Base-by-base conservation (phyloP, 2,797 vertebrate species). In the Scolopax bukidnonensis region DNA sequence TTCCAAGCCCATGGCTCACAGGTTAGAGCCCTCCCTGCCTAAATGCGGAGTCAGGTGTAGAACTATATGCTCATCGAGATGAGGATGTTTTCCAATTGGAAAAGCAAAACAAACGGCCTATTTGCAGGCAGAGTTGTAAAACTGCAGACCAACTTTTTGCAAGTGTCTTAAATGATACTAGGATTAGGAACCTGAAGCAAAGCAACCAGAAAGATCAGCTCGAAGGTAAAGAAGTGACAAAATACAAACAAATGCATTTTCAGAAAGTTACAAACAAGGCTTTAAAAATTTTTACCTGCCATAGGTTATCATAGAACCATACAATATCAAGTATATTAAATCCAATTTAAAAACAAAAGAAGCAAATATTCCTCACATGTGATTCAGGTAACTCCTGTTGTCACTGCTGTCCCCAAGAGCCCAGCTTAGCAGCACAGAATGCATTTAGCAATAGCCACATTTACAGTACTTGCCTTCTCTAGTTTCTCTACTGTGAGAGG, bases 401-500 rank as follows among this genome's bases (percentile, higher is more conserved):
- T 67, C 67, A 78, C 30, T 40, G n/a, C 41, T 69, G 61, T 40
- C 14, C 40, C 41, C 54, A 65, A 17, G 50, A 82, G 9, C 33
- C n/a, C 41, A 87, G 18, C 41, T 77, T 6, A 48, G 24, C 12
- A 51, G 33, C 60, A 85, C 40, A 82, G 16, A 41, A 51, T 3
- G 2, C 3, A 4, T 41, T 69, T 23, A 84, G 27, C 28, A 41
- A 70, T 1, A 94, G 51, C 24, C 50, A 92, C 21, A 17, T 47
- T 40, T 43, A 36, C 6, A 93, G 53, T 71, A 95, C 96, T 96
- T 97, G 99, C 99, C 98, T 99, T 99, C 95, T 99, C 99, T 93
- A 99, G 99, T 82, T 99, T 99, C 96, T 99, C 99, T 19, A 99
- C 98, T 33, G 98, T 99, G 43, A 98, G 94, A 25, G 99, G 99